These are phyloP conservation scores for Nycticebus coucang DNA, from an alignment of 2,113 vertebrate genomes.

Conservation along the genomic window DNA sequence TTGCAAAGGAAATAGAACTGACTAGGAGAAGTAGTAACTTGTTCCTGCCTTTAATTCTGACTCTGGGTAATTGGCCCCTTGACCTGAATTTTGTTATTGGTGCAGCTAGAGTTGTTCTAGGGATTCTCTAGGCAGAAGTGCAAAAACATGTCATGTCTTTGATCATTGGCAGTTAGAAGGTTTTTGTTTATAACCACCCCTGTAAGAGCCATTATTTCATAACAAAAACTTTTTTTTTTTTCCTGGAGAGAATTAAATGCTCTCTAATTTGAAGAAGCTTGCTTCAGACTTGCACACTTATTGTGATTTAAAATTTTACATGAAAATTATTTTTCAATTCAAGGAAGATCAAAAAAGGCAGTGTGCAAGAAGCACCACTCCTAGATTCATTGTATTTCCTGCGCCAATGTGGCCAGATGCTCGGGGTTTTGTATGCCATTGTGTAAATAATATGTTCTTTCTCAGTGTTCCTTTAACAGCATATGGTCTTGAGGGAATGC, in stretches of 20 bases:
- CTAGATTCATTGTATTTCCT: neutral
- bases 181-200: neutral
- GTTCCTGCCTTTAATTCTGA: conserved; percentile 25
- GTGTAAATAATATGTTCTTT: neutral
- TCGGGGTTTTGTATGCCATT: neutral
- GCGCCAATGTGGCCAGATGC: neutral
- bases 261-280: neutral
- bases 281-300: neutral
- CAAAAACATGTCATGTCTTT: neutral
- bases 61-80: conserved; percentile 8
- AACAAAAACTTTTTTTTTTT: neutral
- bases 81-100: conserved; percentile 7
- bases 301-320: conserved; percentile 23
- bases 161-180: neutral
- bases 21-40: neutral
- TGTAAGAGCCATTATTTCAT: neutral
- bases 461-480: neutral
- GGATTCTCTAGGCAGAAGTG: neutral
- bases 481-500: neutral
- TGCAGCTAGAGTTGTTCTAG: neutral
- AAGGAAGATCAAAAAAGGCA: neutral
- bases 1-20: neutral
- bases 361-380: neutral
- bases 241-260: conserved; percentile 10
- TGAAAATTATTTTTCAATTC: conserved; percentile 8